A percentile compares a stretch with the other conserved stretches of the same genome.
These are phyloP conservation scores for Drosophila ustulata DNA, from an alignment of 2,888 invertebrate genomes.

Conservation along the genomic window DNA sequence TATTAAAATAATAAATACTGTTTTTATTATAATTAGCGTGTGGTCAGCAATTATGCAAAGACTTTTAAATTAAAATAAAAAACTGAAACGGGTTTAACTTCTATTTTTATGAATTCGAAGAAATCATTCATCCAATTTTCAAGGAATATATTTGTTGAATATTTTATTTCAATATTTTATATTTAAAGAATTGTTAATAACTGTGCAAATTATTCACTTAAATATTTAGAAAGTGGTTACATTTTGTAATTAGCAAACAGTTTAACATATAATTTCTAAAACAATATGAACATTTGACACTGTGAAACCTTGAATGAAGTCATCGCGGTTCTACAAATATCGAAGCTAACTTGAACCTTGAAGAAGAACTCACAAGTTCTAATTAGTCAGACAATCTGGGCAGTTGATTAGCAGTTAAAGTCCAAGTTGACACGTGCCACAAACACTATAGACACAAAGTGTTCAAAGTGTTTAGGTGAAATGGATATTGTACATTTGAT, in stretches of 20 bases:
- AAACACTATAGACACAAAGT: background rate
- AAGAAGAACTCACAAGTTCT: background rate
- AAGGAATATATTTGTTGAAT: background rate
- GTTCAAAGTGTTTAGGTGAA: slow-evolving; percentile 1
- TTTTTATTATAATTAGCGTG: slow-evolving; percentile 11
- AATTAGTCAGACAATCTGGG: background rate
- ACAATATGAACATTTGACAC: background rate
- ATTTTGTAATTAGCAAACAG: background rate
- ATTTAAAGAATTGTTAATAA: too few relatives aligned
- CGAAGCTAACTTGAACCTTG: background rate
- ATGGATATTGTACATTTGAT: background rate
- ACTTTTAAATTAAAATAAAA: background rate
- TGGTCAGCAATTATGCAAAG: background rate
- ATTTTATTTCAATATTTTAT: background rate
- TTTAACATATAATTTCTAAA: background rate
- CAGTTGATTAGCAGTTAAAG: slow-evolving; percentile 1
- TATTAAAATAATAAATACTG: slow-evolving; percentile 5
- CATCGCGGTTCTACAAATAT: background rate
- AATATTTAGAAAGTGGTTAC: background rate
- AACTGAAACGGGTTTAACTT: background rate
- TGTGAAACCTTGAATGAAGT: background rate
- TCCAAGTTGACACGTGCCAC: background rate
- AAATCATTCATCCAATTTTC: too few relatives aligned
- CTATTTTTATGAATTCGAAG: too few relatives aligned
- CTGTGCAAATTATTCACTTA: background rate